Evolutionary conservation across 1,140 invertebrate genomes (phyloP), one percentile per base, ranked within the genome.

Genomic region (Apis dorsata): DNA sequence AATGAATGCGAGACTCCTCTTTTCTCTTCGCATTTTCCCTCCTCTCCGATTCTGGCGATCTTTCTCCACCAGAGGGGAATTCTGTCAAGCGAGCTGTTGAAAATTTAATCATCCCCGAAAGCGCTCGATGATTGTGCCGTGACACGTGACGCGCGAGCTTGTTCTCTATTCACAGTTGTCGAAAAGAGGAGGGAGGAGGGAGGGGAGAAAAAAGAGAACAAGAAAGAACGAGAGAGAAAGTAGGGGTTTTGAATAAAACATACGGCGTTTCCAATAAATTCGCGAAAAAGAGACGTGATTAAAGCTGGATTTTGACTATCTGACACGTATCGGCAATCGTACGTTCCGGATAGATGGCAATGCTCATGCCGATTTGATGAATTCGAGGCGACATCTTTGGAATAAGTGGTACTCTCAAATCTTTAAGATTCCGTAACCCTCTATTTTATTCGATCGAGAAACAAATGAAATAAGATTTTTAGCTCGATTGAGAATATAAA

Each of bases 91-190:
- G 74, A 69, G 83, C 85, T 78, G 85, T 84, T 87, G 86, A 87
- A 86, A 88, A 85, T 85, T 88, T 87, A 87, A 88, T 88, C 86
- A 81, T 75, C 34, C 53, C 77, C 68, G 74, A 85, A 87, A 88
- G 83, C 74, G 63, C 65, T 75, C 86, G 82, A 87, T 88, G 86
- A 88, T 87, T 78, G 81, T 71, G 85, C 24, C 15, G 59, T 70
- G 85, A 85, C 85, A 81, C 74, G 83, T 87, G 86, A 88, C 75
- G 86, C 86, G 84, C 69, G 78, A 77, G 74, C 77, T 65, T 65
- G 63, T 77, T 72, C 85, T 60, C 60, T 68, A 66, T 79, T 80
- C 70, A 80, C 68, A 13, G 63, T 65, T 74, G 70, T 68, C 55
- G 51, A n/a, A 24, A 59, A 7, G 8, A 51, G 21, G 10, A 44